Evolutionary conservation across 2,113 vertebrate genomes (phyloP).

Genomic region (Hyla sarda): DNA sequence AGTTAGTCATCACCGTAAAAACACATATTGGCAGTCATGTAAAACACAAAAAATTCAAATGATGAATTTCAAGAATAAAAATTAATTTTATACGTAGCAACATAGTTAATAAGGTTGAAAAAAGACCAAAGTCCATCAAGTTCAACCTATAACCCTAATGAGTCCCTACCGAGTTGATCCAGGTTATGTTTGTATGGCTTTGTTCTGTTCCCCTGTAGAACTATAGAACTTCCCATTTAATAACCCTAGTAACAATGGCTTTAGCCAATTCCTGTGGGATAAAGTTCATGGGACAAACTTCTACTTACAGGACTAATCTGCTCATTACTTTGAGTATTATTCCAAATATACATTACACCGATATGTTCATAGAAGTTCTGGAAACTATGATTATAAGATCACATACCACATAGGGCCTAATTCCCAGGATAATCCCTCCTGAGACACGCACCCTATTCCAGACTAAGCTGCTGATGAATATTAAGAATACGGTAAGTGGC

Average conservation of each 20-base stretch:
- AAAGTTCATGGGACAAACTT: neutral
- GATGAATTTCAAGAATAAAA: too few relatives aligned
- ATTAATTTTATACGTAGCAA: too few relatives aligned
- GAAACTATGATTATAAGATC: slow-evolving; percentile 14
- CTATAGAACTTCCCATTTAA: neutral
- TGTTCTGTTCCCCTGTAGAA: neutral
- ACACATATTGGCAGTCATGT: too few relatives aligned
- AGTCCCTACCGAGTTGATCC: too few relatives aligned
- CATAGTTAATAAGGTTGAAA: too few relatives aligned
- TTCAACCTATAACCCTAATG: too few relatives aligned
- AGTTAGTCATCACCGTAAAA: too few relatives aligned
- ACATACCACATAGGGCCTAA: neutral
- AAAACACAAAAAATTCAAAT: too few relatives aligned
- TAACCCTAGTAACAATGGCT: neutral
- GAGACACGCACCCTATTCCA: neutral
- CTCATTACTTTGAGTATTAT: neutral
- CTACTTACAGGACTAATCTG: slow-evolving; percentile 7
- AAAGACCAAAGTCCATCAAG: too few relatives aligned
- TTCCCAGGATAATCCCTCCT: neutral
- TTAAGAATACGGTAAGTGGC: neutral
- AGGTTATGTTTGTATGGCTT: neutral
- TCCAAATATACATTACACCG: neutral
- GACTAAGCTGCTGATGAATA: neutral
- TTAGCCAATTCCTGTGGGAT: neutral
- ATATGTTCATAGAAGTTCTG: neutral